phyloP scores from a whole-genome alignment of 1,140 invertebrate genomes.

The Drosophila oshimai region DNA sequence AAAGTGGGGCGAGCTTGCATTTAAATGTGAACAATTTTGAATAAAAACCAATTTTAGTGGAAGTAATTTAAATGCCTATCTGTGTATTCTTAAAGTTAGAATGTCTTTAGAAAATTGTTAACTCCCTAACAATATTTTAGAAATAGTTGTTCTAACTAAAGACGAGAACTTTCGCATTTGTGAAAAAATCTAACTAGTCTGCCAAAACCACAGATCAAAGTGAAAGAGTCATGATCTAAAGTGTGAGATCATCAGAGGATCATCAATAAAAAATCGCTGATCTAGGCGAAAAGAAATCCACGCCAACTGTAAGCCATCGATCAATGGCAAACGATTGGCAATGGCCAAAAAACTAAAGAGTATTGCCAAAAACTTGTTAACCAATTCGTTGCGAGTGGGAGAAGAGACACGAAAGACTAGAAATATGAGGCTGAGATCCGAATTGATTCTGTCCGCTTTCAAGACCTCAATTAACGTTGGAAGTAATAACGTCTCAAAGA shows the following conservation, averaged over 20 bases:
- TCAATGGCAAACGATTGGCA: slow-evolving; percentile 17
- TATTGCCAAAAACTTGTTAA: slow-evolving; percentile 37
- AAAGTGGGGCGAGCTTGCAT: background rate
- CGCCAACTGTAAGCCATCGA: slow-evolving; percentile 14
- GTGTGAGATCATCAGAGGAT: slow-evolving; percentile 15
- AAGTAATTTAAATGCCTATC: too few relatives aligned
- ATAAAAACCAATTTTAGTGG: background rate
- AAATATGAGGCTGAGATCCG: slow-evolving; percentile 19
- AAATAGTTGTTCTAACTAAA: too few relatives aligned
- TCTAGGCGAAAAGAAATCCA: slow-evolving; percentile 4
- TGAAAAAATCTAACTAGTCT: too few relatives aligned
- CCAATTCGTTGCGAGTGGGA: slow-evolving; percentile 5
- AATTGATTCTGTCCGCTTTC: background rate
- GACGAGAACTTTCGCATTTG: too few relatives aligned
- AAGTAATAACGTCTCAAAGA: background rate
- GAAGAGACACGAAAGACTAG: slow-evolving; percentile 25
- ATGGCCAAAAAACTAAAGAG: background rate
- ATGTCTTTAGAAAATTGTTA: too few relatives aligned
- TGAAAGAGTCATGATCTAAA: background rate
- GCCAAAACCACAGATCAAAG: background rate
- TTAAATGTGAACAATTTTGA: background rate
- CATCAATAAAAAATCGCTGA: background rate
- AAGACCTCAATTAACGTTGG: background rate
- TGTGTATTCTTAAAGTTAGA: too few relatives aligned
- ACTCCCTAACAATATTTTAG: too few relatives aligned